Base-by-base conservation (phyloP, 2,797 vertebrate genomes). In the Pseudopleuronectes americanus region DNA sequence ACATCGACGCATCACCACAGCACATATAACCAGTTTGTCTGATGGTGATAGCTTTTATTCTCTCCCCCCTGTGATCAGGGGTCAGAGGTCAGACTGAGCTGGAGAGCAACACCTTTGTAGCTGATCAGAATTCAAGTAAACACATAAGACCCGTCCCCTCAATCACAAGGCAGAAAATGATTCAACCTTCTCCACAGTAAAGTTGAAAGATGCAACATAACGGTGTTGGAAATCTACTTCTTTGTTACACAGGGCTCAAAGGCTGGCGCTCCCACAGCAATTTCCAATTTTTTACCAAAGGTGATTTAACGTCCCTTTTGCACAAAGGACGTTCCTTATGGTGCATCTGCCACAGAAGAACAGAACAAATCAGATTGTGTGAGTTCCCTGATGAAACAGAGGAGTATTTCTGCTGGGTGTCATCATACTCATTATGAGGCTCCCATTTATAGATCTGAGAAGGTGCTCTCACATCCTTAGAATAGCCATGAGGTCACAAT, bases 371-470 rank as follows among this genome's bases (percentile, higher is more conserved):
- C 76, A 69, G 65, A 89, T 80, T 81, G 79, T 84, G 65, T 65
- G 77, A 52, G 57, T 87, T 90, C 83, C 84, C 89, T 68, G 83
- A 84, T 90, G 86, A 88, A 92, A 90, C 73, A 59, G 73, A 61
- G 26, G 49, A 90, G 85, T 90, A 89, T 92, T 91, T 91, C 89
- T 74, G 80, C 90, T 84, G 74, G 68, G 83, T 93, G 90, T 92
- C 90, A 91, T 92, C 87, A 89, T 88, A 55, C 84, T 93, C 89
- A 92, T 93, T 90, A 92, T 84, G 79, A 86, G 83, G 68, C 69
- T 67, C 69, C 89, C 89, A 92, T 90, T 93, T 94, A 88, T 92
- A 93, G 90, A 93, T 89, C 85, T 89, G 90, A 92, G 90, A 92
- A 83, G 83, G 92, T 91, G 89, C 89, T 85, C 87, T 89, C 81